phyloP scores from a whole-genome alignment of 2,113 vertebrate genomes.

The Stigmatopora argus region DNA sequence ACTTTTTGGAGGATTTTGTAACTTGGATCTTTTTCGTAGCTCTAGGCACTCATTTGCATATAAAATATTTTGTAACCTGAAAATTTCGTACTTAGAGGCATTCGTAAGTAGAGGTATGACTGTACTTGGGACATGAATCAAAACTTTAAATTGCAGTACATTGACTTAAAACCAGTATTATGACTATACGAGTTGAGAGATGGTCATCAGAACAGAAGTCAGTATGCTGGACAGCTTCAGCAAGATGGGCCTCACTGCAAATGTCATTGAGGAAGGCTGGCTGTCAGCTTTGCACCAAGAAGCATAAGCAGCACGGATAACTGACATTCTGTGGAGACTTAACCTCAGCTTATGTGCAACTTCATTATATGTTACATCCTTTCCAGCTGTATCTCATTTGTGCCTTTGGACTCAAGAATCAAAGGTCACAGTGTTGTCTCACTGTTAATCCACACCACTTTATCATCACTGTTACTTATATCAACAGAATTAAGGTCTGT shows the following conservation, averaged over 20 bases:
- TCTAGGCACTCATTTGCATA: too few relatives aligned
- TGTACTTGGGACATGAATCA: too few relatives aligned
- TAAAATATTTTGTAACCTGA: too few relatives aligned
- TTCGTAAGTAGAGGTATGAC: too few relatives aligned
- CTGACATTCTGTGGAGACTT: constrained; percentile 13
- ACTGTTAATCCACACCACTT: constrained; percentile 13
- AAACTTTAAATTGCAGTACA: neutral
- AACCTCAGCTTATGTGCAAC: constrained; percentile 28
- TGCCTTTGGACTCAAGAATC: constrained; percentile 30
- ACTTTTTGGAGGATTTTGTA: too few relatives aligned
- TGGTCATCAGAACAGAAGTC: constrained; percentile 39
- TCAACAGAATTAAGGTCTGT: constrained; percentile 14
- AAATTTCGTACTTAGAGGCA: too few relatives aligned
- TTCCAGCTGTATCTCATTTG: constrained; percentile 42
- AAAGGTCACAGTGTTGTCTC: constrained; percentile 29
- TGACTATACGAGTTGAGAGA: constrained; percentile 14
- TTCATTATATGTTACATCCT: constrained; percentile 22
- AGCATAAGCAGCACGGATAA: constrained; percentile 26
- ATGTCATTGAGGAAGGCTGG: constrained; percentile 36
- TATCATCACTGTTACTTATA: constrained; percentile 27
- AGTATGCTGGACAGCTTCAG: constrained; percentile 49
- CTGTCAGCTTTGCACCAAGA: constrained; percentile 3
- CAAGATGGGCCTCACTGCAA: constrained; percentile 20
- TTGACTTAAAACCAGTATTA: constrained; percentile 13
- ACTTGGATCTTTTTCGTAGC: too few relatives aligned